A percentile compares a stretch with the other conserved stretches of the same genome.
Conservation (phyloP, 2,113 vertebrate species). For the Scopus umbretta region DNA sequence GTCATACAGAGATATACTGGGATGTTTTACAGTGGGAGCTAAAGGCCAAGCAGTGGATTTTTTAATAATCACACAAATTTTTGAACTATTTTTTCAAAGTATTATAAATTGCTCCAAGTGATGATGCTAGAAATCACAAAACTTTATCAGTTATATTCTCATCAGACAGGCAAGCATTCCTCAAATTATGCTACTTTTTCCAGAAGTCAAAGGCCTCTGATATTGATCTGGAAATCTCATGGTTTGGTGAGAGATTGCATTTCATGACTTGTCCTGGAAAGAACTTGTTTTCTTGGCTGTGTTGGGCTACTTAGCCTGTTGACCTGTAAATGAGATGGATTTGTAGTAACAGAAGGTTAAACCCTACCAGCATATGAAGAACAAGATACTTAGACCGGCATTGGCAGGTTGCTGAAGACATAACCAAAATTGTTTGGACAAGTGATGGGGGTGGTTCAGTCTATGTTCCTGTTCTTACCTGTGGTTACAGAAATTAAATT, state of each 20-base stretch:
- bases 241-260: too few species aligned
- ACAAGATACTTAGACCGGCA: background rate
- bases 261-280: background rate
- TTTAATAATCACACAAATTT: too few species aligned
- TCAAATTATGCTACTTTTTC: too few species aligned
- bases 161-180: too few species aligned
- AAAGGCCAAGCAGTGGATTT: too few species aligned
- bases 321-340: background rate
- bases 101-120: too few species aligned
- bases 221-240: too few species aligned
- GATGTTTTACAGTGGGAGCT: too few species aligned
- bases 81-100: too few species aligned
- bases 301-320: background rate
- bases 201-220: too few species aligned
- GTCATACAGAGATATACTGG: background rate
- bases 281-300: background rate
- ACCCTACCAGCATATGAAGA: background rate
- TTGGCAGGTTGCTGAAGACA: background rate
- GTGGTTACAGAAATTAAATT: background rate
- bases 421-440: background rate
- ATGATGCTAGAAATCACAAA: too few species aligned
- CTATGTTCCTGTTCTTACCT: background rate
- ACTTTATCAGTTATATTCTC: too few species aligned
- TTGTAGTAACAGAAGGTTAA: background rate
- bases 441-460: background rate